Evolutionary conservation across 2,888 invertebrate species (phyloP), one percentile per base, ranked within the genome.

Genomic region (Noctua janthe): DNA sequence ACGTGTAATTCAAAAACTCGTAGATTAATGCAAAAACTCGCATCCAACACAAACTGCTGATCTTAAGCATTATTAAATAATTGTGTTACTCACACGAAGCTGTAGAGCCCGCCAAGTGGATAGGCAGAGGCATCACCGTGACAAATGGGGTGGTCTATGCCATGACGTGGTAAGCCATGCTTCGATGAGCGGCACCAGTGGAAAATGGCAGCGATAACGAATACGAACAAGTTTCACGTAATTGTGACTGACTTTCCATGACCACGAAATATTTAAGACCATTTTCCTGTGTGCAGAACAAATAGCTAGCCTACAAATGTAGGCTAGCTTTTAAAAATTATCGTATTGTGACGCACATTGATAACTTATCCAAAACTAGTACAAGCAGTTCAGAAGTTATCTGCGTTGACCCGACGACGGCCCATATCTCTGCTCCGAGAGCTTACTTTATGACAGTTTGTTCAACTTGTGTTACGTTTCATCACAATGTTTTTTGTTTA

Each of bases 101-200:
- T 71, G 72, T 54, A 71, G 56, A 85, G 69, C 69, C 81, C 71
- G 64, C 74, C 77, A 64, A 84, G 83, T 88, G 74, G 83, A 77
- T 88, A 81, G 84, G 72, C 82, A 84, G 80, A 94, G 89, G 89
- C 95, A 95, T 90, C 94, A 96, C 95, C 96, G 96, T 96, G 93
- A 96, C 97, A 95, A 94, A 94, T 95, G 92, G 96, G 96, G 97
- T 96, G 95, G 95, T 94, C 94, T 95, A 96, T 95, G 95, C 94
- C 94, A 94, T 95, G 94, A 94, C 93, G 93, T 94, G 92, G 90
- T 92, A 92, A 94, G 95, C 93, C 90, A 96, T 95, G 96, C 95
- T 94, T 92, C 94, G 95, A 88, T 95, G 95, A 92, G 86, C 92
- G 84, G 89, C 92, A 90, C 90, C 91, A 92, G 92, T 94, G 94